Conservation (phyloP, 1,140 invertebrate genomes). For the Cepaea nemoralis region DNA sequence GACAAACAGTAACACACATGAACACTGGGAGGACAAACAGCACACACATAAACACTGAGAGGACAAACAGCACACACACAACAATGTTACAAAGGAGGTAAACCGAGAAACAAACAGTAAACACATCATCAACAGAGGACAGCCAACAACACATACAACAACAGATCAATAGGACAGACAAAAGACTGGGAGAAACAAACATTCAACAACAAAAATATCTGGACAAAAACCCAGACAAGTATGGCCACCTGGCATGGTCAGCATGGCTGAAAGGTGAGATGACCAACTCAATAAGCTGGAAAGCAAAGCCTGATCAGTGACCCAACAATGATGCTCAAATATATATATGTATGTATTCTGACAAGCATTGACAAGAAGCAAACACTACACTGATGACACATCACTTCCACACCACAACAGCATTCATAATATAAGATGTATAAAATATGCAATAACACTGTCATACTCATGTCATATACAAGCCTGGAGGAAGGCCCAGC, state of each 20-base stretch:
- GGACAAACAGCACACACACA: too few relatives aligned
- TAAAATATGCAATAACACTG: not conserved
- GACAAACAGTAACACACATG: too few relatives aligned
- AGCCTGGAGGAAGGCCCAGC: not conserved
- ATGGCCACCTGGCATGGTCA: too few relatives aligned
- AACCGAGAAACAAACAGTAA: too few relatives aligned
- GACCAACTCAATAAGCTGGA: not conserved
- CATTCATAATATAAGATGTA: not conserved
- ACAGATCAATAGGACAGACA: not conserved
- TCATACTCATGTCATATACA: not conserved
- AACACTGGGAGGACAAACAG: too few relatives aligned
- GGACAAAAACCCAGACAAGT: too few relatives aligned
- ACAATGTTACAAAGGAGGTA: too few relatives aligned
- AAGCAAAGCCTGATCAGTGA: not conserved
- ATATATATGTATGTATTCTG: not conserved
- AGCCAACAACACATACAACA: too few relatives aligned
- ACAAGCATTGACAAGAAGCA: not conserved
- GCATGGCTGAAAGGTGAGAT: too few relatives aligned
- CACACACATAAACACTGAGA: too few relatives aligned
- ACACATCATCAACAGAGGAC: too few relatives aligned
- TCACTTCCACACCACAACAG: not conserved
- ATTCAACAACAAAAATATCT: too few relatives aligned
- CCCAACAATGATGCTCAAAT: not conserved
- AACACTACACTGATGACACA: not conserved
- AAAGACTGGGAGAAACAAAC: not conserved